These are phyloP conservation scores for Psammodynastes pulverulentus DNA, from an alignment of 2,113 vertebrate genomes.

Conservation along the genomic window DNA sequence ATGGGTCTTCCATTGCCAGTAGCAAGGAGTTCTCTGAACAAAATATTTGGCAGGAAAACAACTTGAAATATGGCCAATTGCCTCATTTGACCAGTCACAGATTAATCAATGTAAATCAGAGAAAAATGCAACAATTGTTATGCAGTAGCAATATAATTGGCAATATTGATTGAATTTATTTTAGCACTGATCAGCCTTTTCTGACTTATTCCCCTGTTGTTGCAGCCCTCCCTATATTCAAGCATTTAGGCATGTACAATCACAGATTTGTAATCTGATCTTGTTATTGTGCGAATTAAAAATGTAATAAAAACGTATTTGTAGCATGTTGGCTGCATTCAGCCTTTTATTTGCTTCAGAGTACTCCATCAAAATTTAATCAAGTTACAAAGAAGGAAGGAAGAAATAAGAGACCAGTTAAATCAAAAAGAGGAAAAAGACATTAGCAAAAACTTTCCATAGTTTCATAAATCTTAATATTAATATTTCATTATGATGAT, in stretches of 20 bases:
- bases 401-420: neutral
- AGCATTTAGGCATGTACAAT: neutral
- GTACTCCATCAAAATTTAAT: neutral
- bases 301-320: neutral
- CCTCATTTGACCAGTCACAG: neutral
- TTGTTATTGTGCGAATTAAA: neutral
- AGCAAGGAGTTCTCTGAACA: neutral
- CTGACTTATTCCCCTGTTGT: neutral
- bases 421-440: neutral
- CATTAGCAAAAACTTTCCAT: neutral
- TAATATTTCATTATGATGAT: neutral
- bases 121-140: neutral
- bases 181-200: neutral
- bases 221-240: neutral
- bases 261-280: neutral
- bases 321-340: neutral
- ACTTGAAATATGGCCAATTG: neutral
- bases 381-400: neutral
- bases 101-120: neutral
- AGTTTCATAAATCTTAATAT: neutral
- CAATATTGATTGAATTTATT: neutral
- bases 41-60: slow-evolving; percentile 1
- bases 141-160: neutral
- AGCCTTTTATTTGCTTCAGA: neutral
- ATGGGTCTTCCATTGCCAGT: neutral